Percentiles rank a stretch among this genome's conserved stretches.
Evolutionary conservation across 2,888 invertebrate species (phyloP).

Genomic region (Spilarctia lutea): DNA sequence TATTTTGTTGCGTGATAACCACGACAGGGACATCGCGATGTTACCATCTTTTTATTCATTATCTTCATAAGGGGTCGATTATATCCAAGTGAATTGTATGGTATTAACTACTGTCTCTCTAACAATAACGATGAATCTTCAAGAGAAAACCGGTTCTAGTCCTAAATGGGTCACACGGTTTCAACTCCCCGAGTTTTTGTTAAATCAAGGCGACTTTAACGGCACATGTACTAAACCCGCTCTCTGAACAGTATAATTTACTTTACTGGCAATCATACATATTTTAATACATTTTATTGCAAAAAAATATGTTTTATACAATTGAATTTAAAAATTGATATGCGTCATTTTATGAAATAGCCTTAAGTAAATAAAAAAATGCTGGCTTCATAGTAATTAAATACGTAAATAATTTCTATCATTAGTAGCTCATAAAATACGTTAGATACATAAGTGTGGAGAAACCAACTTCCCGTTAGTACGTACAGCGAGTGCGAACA

Average conservation of each 20-base stretch:
- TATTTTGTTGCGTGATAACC: slow-evolving; percentile 77
- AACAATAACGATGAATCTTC: slow-evolving; percentile 82
- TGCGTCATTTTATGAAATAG: neutral
- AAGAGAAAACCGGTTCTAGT: slow-evolving; percentile 84
- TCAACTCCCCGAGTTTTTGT: slow-evolving; percentile 79
- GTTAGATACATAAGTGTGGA: slow-evolving; percentile 60
- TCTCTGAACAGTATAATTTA: slow-evolving; percentile 12
- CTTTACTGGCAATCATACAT: neutral
- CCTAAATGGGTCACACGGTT: slow-evolving; percentile 86
- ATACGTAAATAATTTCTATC: slow-evolving; percentile 60
- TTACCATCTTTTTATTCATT: slow-evolving; percentile 82
- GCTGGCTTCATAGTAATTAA: slow-evolving; percentile 54
- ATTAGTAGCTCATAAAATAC: slow-evolving; percentile 59
- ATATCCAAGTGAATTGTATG: slow-evolving; percentile 80
- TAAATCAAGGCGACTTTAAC: slow-evolving; percentile 67
- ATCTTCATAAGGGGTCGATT: slow-evolving; percentile 79
- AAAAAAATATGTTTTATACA: neutral
- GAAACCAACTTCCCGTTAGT: slow-evolving; percentile 82
- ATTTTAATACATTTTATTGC: slow-evolving; percentile 3
- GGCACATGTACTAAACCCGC: slow-evolving; percentile 46
- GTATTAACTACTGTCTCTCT: slow-evolving; percentile 81
- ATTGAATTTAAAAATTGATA: neutral
- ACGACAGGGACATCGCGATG: slow-evolving; percentile 74
- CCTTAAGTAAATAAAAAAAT: slow-evolving; percentile 12
- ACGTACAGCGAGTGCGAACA: slow-evolving; percentile 71